Base-by-base conservation (phyloP, 1,140 invertebrate genomes). In the Pseudobourletiella spinata region DNA sequence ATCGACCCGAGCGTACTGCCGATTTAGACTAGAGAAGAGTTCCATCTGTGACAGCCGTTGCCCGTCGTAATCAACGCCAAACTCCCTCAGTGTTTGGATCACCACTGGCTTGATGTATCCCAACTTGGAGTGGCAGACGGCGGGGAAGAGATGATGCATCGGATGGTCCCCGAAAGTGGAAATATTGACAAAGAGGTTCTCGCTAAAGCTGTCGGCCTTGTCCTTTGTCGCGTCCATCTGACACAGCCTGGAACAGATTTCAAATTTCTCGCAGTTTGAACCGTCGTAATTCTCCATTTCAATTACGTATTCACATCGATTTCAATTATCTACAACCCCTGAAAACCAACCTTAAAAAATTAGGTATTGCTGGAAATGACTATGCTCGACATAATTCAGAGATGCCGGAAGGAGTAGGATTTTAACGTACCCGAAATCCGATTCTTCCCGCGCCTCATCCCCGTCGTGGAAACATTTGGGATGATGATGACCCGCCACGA, bases 401-500 rank as follows among this genome's bases (percentile, higher is more conserved):
- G n/a, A 11, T 39, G n/a, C 8, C n/a, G 8, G 8, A 11, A n/a
- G 24, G 8, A 24, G 8, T 4, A 11, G 8, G 32, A 39, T n/a
- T 39, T 11, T 39, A 11, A 39, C 32, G n/a, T 54, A 61, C 51
- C 63, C 63, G 42, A 65, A 65, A 61, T 65, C 63, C 18, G 63
- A 29, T 24, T 60, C 43, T 16, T 26, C 16, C 1, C 63, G 15
- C 6, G 52, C 22, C 26, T 55, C 51, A 59, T 74, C 73, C 14
- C 72, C 72, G 25, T 70, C 71, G 59, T 74, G 73, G 48, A 68
- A 74, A 42, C 70, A 70, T 3, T 69, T 60, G 15, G 72, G 54
- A 25, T 66, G 59, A 35, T 66, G 64, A 79, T 91, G 88, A 32
- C 83, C 86, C 3, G 86, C 88, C 72, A 83, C 87, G 0, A 88